Base-by-base conservation (phyloP, 1,140 invertebrate species). In the Apis dorsata region DNA sequence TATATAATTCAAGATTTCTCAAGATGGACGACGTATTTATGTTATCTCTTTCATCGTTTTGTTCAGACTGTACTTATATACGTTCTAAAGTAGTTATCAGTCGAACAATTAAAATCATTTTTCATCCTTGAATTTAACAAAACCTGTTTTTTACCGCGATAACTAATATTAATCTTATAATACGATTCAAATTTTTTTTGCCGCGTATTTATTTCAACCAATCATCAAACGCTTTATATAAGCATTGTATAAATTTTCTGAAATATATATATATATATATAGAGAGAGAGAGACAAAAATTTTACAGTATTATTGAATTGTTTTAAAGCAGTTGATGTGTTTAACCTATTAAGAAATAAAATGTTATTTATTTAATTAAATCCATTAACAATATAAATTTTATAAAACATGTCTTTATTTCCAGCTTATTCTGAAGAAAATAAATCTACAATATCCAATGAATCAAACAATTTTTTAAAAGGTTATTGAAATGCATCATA, bases 361-460 rank as follows among this genome's bases (percentile, higher is more conserved):
- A 72, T 80, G 17, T n/a, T 11, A 57, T 55, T 63, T 57, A 13
- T 79, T 13, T 62, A 57, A 11, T 13, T 62, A 57, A 11, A 15
- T 2, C 12, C 24, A 10, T 55, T 68, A 28, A 5, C 0, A 21
- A 21, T n/a, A 74, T 51, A 66, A 34, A 80, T 68, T 66, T 53
- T 49, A 49, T 5, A 24, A 66, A 82, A 76, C 57, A 92, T 92
- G 91, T 91, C 91, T 44, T 89, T 92, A 28, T 92, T 92, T 85
- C 91, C 91, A 68, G 91, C 91, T 69, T 92, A 91, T 86, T 86
- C 88, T n/a, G 57, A 86, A 44, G 57, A 24, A 24, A 24, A 15
- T 62, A 72, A 83, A 85, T 72, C 74, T 55, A 7, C 49, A 17
- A 76, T 49, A 49, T n/a, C 51, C 1, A 70, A 57, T 65, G 84